Base-by-base conservation (phyloP, 1,140 invertebrate genomes). In the Macrostomum lignano region DNA sequence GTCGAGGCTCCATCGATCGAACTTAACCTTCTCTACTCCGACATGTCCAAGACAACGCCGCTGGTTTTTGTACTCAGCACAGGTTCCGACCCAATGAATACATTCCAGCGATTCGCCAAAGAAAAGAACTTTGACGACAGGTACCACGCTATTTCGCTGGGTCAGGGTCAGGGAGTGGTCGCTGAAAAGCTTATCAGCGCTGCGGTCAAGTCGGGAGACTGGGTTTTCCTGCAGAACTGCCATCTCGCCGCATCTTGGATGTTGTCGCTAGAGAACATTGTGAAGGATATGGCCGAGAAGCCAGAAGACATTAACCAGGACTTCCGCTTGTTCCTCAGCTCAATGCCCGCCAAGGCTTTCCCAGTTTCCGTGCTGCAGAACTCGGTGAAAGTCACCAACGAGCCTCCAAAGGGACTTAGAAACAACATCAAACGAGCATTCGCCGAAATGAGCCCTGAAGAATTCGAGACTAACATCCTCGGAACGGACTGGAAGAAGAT, bases 391-490 rank as follows among this genome's bases (percentile, higher is more conserved):
- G 55, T 59, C 35, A 60, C 58, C 9, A 58, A 58, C 36, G 58
- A 60, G 42, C 56, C 56, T 11, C 58, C 58, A 0, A 58, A 41
- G 46, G 57, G 36, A 66, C 23, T 61, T 55, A 3, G 51, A 29
- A 59, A 65, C 17, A 74, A 79, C 46, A 66, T 77, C 43, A 62
- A 68, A 23, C 62, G 67, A 34, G 69, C 73, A 5, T 56, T 60
- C 37, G 44, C 36, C 21, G 55, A 58, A 32, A 45, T 60, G 4
- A 52, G 47, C 7, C 38, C 46, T 2, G 38, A 38, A 9, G 76
- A 71, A 49, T 79, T 78, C 45, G 71, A 78, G 51, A 62, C 70
- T 37, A 67, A 79, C 47, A 55, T 64, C 15, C 54, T 77, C 20
- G 65, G 60, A 4, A 54, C 64, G 38, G 63, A 68, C 20, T 82